Base-by-base conservation (phyloP, 2,888 invertebrate species). In the Beris morrisii region DNA sequence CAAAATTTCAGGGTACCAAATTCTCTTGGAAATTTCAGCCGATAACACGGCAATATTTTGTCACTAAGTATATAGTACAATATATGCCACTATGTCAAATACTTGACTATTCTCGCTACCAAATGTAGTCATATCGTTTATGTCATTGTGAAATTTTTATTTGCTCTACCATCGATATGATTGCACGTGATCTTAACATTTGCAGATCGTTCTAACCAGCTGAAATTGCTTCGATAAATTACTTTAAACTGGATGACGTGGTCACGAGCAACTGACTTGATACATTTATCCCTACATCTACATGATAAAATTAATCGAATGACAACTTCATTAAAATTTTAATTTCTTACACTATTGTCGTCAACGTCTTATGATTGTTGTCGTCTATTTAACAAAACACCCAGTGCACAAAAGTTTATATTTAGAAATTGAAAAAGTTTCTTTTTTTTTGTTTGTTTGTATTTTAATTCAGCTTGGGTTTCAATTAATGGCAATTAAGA, bases 401-500 rank as follows among this genome's bases (percentile, higher is more conserved):
- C 59, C 59, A 48, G 50, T 59, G 48, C 59, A 59, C 48, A 59
- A 59, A 59, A 59, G 59, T 59, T 59, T 59, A 59, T 59, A 59
- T 59, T 59, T 59, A 59, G 59, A 59, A 59, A 59, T 59, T 46
- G 59, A 59, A 59, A 59, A 59, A 59, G 48, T 59, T 50, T 31
- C 38, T 50, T 59, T 32, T 46, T 48, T 32, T 32, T 48, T 48
- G 32, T 59, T 59, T 48, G 13, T 32, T 59, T 50, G 50, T n/a
- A 32, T 48, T 59, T 59, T 50, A 38, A 48, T 48, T 48, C 48
- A 63, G 38, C 63, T 63, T 63, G 43, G 13, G 38, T 63, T 63
- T 63, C 63, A 63, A 63, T 63, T 63, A 63, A 63, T 53, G 28
- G 43, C 63, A 63, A 63, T 63, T 63, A 63, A 63, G 63, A 46